Percentiles rank a stretch among this genome's conserved stretches.
Evolutionary conservation across 1,140 invertebrate genomes (phyloP).

Genomic region (Drosophila bocqueti): DNA sequence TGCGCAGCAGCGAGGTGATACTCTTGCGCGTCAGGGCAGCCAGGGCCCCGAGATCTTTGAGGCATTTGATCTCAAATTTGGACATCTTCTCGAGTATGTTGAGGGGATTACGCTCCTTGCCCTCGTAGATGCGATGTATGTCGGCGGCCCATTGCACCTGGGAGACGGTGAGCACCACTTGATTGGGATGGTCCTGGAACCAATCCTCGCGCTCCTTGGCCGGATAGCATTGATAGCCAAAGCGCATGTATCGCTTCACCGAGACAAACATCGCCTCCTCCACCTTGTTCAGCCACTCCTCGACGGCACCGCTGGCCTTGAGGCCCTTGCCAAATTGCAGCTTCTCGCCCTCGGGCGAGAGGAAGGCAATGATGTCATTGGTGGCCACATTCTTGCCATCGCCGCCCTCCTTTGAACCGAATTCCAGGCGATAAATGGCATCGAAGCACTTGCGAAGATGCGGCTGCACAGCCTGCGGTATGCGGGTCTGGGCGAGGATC

Average conservation of each 20-base stretch:
- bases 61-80: slow-evolving; percentile 90
- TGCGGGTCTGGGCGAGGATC: slow-evolving; percentile 95
- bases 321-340: slow-evolving; percentile 91
- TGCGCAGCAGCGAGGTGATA: slow-evolving; percentile 89
- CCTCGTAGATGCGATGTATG: slow-evolving; percentile 90
- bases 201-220: slow-evolving; percentile 79
- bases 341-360: slow-evolving; percentile 94
- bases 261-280: slow-evolving; percentile 93
- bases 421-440: slow-evolving; percentile 92
- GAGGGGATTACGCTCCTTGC: slow-evolving; percentile 68
- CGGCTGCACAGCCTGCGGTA: slow-evolving; percentile 94
- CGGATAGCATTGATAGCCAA: slow-evolving; percentile 85
- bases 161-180: slow-evolving; percentile 91
- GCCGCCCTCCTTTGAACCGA: slow-evolving; percentile 86
- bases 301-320: slow-evolving; percentile 94
- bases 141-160: slow-evolving; percentile 94
- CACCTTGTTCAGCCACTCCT: slow-evolving; percentile 95
- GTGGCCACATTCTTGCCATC: slow-evolving; percentile 86
- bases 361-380: slow-evolving; percentile 93
- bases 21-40: slow-evolving; percentile 91
- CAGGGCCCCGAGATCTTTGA: slow-evolving; percentile 91
- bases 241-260: slow-evolving; percentile 90
- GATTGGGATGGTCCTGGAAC: slow-evolving; percentile 86
- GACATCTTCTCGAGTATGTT: slow-evolving; percentile 87
- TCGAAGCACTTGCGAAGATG: slow-evolving; percentile 96